Evolutionary conservation across 2,888 invertebrate genomes (phyloP), one percentile per base, ranked within the genome.

Genomic region (Pyrgus malvae): DNA sequence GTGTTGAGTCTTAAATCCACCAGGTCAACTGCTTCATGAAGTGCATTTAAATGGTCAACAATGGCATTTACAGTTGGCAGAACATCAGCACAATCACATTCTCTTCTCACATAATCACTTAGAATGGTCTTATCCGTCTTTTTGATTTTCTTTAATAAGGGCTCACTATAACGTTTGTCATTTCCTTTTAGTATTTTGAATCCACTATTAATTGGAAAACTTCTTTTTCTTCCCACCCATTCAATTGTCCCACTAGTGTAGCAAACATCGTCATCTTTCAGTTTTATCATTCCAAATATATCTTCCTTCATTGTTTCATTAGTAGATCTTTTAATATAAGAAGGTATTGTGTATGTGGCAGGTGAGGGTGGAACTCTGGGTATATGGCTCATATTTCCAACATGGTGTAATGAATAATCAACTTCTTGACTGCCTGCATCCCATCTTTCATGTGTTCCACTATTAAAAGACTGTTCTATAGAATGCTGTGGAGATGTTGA

Each of bases 11-110:
- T 80, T 64, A 92, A 74, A 63, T 92, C 92, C 46, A 93, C 81
- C 49, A 91, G 64, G 61, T 89, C 83, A n/a, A 92, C 83, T 38
- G 91, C 91, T 67, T 91, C 89, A 67, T 91, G 90, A 7, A 92
- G 74, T 9, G 90, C 90, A 76, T 91, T 91, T 44, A 93, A 76
- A 72, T 92, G 91, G 58, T 91, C 89, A 56, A 89, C 89, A 64
- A 92, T 85, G 35, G 87, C 87, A 83, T 90, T 86, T 1, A 92
- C 83, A 57, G 89, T 89, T 35, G 90, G 89, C 53, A 90, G 63
- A 14, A 89, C 79, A 75, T 88, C 81, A 48, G 80, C 81, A 79
- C 87, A 87, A 55, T 85, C 78, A 76, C 87, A 87, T 53, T 80
- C 80, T 49, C 74, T 79, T 33, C 72, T 62, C 29, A 69, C 69